Conservation (phyloP, 2,113 vertebrate species). For the Epinephelus moara region DNA sequence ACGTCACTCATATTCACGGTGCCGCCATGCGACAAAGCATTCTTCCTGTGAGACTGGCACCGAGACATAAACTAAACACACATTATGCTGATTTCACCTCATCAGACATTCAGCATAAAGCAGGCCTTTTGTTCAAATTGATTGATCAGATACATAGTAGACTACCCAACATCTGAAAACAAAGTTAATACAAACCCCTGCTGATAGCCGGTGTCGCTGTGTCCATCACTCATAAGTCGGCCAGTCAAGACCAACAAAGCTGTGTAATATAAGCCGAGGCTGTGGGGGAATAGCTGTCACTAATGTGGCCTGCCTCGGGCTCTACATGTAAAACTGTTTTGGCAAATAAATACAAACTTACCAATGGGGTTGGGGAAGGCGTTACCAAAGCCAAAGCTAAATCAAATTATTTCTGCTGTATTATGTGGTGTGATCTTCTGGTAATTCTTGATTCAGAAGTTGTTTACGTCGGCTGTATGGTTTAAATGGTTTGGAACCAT, state of each 20-base stretch:
- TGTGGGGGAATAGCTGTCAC: conserved; percentile 39
- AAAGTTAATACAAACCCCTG: conserved; percentile 57
- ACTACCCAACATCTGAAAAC: conserved; percentile 46
- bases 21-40: conserved; percentile 39
- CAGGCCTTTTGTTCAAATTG: conserved; percentile 67
- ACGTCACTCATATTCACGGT: conserved; percentile 36
- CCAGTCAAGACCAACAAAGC: conserved; percentile 53
- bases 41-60: background rate
- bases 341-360: conserved; percentile 33
- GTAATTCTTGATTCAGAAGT: conserved; percentile 58
- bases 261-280: conserved; percentile 25
- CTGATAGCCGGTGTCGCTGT: conserved; percentile 39
- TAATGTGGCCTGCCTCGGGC: background rate
- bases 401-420: conserved; percentile 38
- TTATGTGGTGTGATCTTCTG: conserved; percentile 66
- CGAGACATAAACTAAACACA: conserved; percentile 38
- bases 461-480: conserved; percentile 51
- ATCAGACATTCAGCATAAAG: conserved; percentile 69
- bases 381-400: conserved; percentile 45
- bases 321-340: conserved; percentile 35
- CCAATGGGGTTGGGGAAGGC: conserved; percentile 28
- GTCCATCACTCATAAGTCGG: conserved; percentile 62
- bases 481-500: conserved; percentile 63
- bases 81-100: conserved; percentile 55
- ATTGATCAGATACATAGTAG: conserved; percentile 69